Conservation (phyloP, 2,888 invertebrate genomes). For the Bombylius major region DNA sequence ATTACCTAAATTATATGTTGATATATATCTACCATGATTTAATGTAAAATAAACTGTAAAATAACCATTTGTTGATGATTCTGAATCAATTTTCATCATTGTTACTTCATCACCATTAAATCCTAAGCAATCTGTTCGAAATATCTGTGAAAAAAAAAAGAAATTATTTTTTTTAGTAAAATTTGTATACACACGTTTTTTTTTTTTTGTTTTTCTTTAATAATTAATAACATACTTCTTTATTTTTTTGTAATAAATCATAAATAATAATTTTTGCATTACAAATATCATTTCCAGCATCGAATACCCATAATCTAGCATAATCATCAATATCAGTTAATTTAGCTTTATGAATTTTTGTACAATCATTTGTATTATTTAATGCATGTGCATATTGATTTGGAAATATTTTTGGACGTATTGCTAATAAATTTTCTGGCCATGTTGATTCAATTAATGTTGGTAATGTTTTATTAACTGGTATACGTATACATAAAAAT, state of each 20-base stretch:
- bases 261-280: conserved; percentile 15
- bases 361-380: conserved; percentile 9
- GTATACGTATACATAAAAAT: conserved; percentile 11
- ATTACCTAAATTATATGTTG: conserved; percentile 10
- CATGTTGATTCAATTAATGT: conserved; percentile 18
- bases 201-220: neutral
- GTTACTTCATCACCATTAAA: conserved; percentile 6
- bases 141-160: conserved; percentile 1
- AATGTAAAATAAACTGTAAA: conserved; percentile 12
- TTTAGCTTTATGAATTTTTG: conserved; percentile 11
- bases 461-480: conserved; percentile 2
- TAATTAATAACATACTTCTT: conserved; percentile 9
- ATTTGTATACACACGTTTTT: too few relatives aligned
- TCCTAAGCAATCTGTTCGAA: conserved; percentile 5
- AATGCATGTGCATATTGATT: conserved; percentile 5
- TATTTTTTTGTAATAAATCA: conserved; percentile 13
- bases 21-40: conserved; percentile 10
- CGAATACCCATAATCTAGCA: conserved; percentile 16
- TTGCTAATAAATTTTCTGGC: conserved; percentile 17
- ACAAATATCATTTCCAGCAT: conserved; percentile 15
- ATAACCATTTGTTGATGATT: conserved; percentile 4
- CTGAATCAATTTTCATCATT: conserved; percentile 11
- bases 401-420: conserved; percentile 15
- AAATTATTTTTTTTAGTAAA: neutral
- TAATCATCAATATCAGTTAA: conserved; percentile 15